Conservation (phyloP, 2,113 vertebrate genomes). For the Pygoscelis adeliae region DNA sequence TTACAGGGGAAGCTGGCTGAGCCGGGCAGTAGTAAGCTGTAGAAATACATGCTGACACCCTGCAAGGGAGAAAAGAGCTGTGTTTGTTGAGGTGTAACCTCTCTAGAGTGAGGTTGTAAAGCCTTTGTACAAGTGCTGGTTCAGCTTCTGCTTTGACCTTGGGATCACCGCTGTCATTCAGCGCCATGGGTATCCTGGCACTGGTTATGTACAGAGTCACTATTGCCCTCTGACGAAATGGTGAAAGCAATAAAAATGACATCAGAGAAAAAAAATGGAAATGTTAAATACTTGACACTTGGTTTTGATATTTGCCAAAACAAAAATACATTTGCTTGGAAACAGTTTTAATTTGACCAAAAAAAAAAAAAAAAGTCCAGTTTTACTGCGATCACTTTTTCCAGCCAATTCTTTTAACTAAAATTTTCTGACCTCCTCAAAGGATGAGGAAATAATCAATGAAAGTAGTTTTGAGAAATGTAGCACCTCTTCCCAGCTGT, state of each 20-base stretch:
- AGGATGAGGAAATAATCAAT: neutral
- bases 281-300: neutral
- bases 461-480: neutral
- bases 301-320: neutral
- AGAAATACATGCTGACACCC: neutral
- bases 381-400: neutral
- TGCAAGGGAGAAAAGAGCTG: neutral
- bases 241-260: neutral
- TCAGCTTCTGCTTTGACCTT: neutral
- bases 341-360: neutral
- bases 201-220: neutral
- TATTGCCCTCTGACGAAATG: neutral
- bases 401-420: neutral
- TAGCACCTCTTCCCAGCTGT: neutral
- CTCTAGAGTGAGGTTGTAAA: neutral
- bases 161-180: neutral
- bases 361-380: neutral
- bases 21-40: neutral
- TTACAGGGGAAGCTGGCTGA: neutral
- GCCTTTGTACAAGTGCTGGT: neutral
- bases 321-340: neutral
- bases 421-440: neutral
- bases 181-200: neutral
- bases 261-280: neutral
- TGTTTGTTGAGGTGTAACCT: neutral